Base-by-base conservation (phyloP, 1,140 invertebrate species). In the Camponotus vicinus region DNA sequence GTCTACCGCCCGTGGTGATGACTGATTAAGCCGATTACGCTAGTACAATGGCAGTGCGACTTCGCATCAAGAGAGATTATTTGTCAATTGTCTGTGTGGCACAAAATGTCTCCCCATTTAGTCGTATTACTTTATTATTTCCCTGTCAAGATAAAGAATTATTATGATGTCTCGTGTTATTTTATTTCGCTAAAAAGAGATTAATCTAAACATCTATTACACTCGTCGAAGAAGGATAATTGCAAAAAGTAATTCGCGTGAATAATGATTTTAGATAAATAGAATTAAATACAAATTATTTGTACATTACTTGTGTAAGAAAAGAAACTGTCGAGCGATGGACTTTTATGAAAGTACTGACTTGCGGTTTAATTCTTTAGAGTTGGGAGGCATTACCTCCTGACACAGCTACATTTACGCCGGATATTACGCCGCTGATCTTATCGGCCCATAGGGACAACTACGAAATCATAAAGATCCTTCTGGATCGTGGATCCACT, bases 381-480 rank as follows among this genome's bases (percentile, higher is more conserved):
- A 98, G 98, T 93, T 99, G 98, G 98, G 98, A 98, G 96, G 97
- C 98, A 21, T 95, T 98, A 37, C 97, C 98, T 49, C 97, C 97
- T 49, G 98, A 99, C 93, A 98, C 98, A 11, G 98, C 98, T 13
- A 98, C 98, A 0, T 99, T 99, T 95, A 99, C 99, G 0, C 98
- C 98, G 0, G 99, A 99, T 94, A 99, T 99, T 89, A 99, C 98
- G 0, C 99, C 99, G 5, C 96, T 99, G 77, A 99, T 99, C 90
- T 96, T 99, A 89, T 98, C 99, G 2, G 98, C 99, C 21, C 99
- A 99, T 94, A 96, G 98, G 83, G 98, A 99, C 95, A 99, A 99
- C 96, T 99, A 99, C 95, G 99, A 99, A 96, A 99, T 99, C 90
- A 99, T 99, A 92, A 99, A 99, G 96, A 98, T 99, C 88, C 96